Base-by-base conservation (phyloP, 2,797 vertebrate species). In the Typhlichthys subterraneus region DNA sequence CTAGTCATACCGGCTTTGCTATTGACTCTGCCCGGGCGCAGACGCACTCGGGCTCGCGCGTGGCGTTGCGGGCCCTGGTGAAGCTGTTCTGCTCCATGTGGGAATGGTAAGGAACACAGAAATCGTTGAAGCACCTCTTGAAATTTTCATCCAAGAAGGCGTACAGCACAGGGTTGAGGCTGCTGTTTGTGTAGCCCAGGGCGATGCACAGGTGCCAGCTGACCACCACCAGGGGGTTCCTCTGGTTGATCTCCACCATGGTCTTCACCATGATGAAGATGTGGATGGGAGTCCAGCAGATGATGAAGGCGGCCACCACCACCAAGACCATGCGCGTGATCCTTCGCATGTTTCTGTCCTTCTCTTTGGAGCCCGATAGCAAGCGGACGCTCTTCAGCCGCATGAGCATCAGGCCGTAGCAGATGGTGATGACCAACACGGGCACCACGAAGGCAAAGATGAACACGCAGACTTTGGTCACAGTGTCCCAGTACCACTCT, bases 261-360 rank as follows among this genome's bases (percentile, higher is more conserved):
- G 94, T 96, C 89, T 90, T 97, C 81, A 99, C 71, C 0, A 99
- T 99, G 88, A 99, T 97, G 45, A 97, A 99, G 89, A 99, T 93
- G 86, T 99, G 97, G 86, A 99, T 99, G 76, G 97, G 97, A 0
- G 97, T 96, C 97, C 97, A 99, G 87, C 97, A 98, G 89, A 99
- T 76, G 78, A 99, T 95, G 87, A 99, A 99, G 79, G 94, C 97
- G 0, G 96, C 96, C 72, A 99, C 97, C 9, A 99, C 92, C 82
- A 99, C 95, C 77, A 99, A 93, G 61, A 99, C 97, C 97, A 99
- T 99, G 78, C 95, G 94, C 0, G 97, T 99, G 91, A 99, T 99
- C 65, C 97, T 93, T 5, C 96, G 93, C 76, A 99, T 61, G 79
- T 95, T 97, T 55, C 93, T 93, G 80, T 98, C 97, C 69, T 98